Conservation (phyloP, 2,888 invertebrate genomes). For the Drosophila merina region DNA sequence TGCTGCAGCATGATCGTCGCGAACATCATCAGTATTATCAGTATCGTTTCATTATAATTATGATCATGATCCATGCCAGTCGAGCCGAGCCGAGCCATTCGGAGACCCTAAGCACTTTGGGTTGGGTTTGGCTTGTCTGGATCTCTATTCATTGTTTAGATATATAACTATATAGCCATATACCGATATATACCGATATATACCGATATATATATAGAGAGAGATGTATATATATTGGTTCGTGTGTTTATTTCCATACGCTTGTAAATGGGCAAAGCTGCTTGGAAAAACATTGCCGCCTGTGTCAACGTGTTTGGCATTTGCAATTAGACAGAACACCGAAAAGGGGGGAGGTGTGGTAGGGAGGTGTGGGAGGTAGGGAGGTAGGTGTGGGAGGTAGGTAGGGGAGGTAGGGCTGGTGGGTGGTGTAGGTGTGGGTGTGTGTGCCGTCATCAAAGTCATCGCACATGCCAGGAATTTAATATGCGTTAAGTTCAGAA, state of each 20-base stretch:
- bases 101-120: background rate
- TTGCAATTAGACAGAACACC: conserved; percentile 61
- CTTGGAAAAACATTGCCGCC: conserved; percentile 45
- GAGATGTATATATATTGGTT: background rate
- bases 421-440: conserved; percentile 7
- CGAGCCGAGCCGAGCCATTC: background rate
- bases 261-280: conserved; percentile 56
- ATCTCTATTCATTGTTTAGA: conserved; percentile 33
- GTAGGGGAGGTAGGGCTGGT: background rate
- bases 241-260: conserved; percentile 4
- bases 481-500: conserved; percentile 61
- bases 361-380: background rate
- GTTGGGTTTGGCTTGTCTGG: conserved; percentile 18
- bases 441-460: conserved; percentile 57
- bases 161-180: background rate
- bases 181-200: too few species aligned
- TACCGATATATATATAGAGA: too few species aligned
- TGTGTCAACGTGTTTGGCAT: conserved; percentile 69
- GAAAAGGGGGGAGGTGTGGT: background rate
- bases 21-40: conserved; percentile 18
- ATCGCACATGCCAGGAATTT: conserved; percentile 70
- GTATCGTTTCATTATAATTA: background rate
- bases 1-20: conserved; percentile 20
- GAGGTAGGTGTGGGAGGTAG: conserved; percentile 5
- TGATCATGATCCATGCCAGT: conserved; percentile 4